phyloP scores from a whole-genome alignment of 2,888 invertebrate genomes.

The Pycnomerus fuliginosus region DNA sequence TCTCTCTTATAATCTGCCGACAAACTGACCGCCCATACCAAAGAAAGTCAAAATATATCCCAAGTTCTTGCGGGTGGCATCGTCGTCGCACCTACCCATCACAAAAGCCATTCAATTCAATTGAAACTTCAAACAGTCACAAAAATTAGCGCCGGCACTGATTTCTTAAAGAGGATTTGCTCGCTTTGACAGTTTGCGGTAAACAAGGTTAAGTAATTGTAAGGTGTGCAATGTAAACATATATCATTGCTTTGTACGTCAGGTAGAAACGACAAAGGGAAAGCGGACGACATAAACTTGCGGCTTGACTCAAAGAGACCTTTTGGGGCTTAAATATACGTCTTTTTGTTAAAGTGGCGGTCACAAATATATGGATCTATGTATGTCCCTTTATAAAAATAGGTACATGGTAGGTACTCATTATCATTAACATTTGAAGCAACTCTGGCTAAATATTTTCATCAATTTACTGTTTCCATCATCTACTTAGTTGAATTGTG shows the following conservation, averaged over 20 bases:
- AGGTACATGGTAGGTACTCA: no score
- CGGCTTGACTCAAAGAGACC: conserved; percentile 11
- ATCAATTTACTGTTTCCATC: no score
- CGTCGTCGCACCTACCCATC: conserved; percentile 26
- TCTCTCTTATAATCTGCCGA: conserved; percentile 33
- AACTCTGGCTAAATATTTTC: no score
- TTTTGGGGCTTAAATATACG: conserved; percentile 4
- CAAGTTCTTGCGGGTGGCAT: conserved; percentile 36
- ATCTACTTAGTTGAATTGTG: no score
- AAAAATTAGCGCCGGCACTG: conserved; percentile 25
- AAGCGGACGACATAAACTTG: conserved; percentile 22
- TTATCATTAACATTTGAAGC: no score
- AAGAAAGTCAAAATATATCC: conserved; percentile 39
- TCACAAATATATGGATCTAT: no score
- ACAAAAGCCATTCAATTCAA: conserved; percentile 16
- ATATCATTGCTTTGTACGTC: conserved; percentile 39
- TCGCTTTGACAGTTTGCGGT: conserved; percentile 53
- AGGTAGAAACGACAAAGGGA: conserved; percentile 28
- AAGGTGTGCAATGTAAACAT: conserved; percentile 39
- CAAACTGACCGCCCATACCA: conserved; percentile 38
- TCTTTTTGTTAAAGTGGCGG: no score
- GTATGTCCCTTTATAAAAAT: no score
- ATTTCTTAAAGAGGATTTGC: conserved; percentile 46
- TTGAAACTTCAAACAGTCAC: conserved; percentile 21
- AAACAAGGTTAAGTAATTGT: conserved; percentile 53